A percentile compares a stretch with the other conserved stretches of the same genome.
Evolutionary conservation across 2,113 vertebrate species (phyloP).

Genomic region (Formicarius rufipectus): DNA sequence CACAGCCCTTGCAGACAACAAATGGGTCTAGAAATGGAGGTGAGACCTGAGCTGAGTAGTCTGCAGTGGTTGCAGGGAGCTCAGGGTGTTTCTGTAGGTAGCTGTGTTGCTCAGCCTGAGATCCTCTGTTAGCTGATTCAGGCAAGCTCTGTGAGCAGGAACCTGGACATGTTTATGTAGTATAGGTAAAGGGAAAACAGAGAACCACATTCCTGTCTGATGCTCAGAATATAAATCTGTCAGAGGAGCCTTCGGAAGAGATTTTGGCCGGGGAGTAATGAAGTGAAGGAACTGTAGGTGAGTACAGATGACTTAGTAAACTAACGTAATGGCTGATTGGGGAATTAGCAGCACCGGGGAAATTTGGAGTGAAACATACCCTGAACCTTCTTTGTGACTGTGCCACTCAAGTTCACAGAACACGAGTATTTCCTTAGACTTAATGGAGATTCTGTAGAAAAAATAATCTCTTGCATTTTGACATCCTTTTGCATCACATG

Average conservation of each 20-base stretch:
- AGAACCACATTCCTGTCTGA: conserved; percentile 81
- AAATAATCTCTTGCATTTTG: neutral
- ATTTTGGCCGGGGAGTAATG: conserved; percentile 76
- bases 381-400: conserved; percentile 11
- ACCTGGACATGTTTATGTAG: conserved; percentile 80
- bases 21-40: neutral
- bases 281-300: conserved; percentile 77
- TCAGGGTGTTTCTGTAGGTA: neutral
- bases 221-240: conserved; percentile 85
- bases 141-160: neutral
- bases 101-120: neutral
- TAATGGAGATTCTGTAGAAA: neutral
- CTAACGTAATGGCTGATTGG: conserved; percentile 70
- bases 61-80: neutral
- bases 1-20: neutral
- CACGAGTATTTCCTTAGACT: neutral
- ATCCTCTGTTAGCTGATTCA: neutral
- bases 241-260: conserved; percentile 71
- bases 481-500: neutral
- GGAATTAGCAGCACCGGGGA: conserved; percentile 60
- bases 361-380: conserved; percentile 13
- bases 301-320: conserved; percentile 74
- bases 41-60: neutral
- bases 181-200: conserved; percentile 82
- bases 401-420: neutral